Evolutionary conservation across 2,888 invertebrate species (phyloP), one percentile per base, ranked within the genome.

Genomic region (Gibbula magus): DNA sequence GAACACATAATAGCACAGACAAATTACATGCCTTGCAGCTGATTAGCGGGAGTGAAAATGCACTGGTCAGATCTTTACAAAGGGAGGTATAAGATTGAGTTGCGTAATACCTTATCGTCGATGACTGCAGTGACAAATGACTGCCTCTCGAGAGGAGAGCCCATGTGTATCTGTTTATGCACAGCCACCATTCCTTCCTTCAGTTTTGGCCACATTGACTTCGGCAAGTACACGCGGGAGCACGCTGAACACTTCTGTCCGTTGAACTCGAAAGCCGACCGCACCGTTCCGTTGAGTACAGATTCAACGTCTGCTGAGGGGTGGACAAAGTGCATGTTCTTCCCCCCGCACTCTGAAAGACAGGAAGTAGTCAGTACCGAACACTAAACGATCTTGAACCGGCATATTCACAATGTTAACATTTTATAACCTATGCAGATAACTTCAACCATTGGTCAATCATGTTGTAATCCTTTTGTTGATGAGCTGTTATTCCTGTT

Each of bases 231-330:
- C 94, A 98, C 95, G 90, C 99, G 95, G n/a, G 98, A 98, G 92
- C 98, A 98, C 0, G 99, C 99, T 1, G 99, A 99, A 93, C 99
- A 99, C 93, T 99, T 99, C 92, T 99, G 99, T 0, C 99, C 99
- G 90, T 93, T 90, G 93, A 96, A 99, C 94, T 99, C 99, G 93
- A 98, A 99, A 0, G 99, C 96, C 67, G 98, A 96, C 83, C 97
- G 95, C 85, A 99, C 96, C 0, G 98, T 97, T 39, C 95, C 95
- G 39, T 95, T 95, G 0, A 97, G 95, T 2, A 98, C 98, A 10
- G 96, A 95, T 29, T 95, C 94, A 0, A 96, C 94, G 93, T 99
- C 96, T 16, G 99, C 99, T 16, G 97, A 95, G 0, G 96, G 95
- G 93, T 99, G 99, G 39, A 99, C 94, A 90, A 99, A 98, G 93